These are phyloP conservation scores for Campylorhamphus procurvoides DNA, from an alignment of 2,113 vertebrate genomes.

Conservation along the genomic window DNA sequence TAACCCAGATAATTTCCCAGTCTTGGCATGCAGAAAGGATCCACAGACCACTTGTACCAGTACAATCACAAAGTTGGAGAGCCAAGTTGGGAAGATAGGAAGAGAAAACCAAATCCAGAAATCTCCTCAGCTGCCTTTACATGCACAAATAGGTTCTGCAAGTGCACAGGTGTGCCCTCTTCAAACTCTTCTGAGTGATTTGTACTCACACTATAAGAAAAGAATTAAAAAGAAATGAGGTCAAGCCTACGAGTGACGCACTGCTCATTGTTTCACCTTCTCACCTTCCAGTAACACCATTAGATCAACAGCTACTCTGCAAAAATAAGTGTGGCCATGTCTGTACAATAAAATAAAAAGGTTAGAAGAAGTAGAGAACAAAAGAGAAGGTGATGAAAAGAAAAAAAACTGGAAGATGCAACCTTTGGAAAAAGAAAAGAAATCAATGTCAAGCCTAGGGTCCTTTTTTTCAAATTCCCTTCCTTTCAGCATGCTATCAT, in stretches of 20 bases:
- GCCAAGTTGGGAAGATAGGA: neutral
- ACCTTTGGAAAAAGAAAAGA: neutral
- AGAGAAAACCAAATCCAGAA: neutral
- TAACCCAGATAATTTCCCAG: neutral
- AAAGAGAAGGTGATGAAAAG: neutral
- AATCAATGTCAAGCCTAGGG: neutral
- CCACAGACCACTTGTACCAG: neutral
- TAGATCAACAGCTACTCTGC: neutral
- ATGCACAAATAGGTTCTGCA: neutral
- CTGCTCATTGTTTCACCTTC: conserved; percentile 31
- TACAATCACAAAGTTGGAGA: neutral
- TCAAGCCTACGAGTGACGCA: neutral
- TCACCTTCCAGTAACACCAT: conserved; percentile 27
- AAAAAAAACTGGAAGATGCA: neutral
- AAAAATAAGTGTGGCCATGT: neutral
- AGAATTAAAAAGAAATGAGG: conserved; percentile 26
- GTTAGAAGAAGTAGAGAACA: neutral
- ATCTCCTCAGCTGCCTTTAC: neutral
- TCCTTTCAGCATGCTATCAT: neutral
- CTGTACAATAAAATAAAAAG: neutral
- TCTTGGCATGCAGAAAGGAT: neutral
- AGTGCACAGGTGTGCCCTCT: neutral
- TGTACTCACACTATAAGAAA: neutral
- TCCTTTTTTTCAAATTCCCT: neutral
- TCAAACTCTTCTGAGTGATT: neutral